These are phyloP conservation scores for Tuberolachnus salignus DNA, from an alignment of 2,888 invertebrate genomes.

Conservation along the genomic window DNA sequence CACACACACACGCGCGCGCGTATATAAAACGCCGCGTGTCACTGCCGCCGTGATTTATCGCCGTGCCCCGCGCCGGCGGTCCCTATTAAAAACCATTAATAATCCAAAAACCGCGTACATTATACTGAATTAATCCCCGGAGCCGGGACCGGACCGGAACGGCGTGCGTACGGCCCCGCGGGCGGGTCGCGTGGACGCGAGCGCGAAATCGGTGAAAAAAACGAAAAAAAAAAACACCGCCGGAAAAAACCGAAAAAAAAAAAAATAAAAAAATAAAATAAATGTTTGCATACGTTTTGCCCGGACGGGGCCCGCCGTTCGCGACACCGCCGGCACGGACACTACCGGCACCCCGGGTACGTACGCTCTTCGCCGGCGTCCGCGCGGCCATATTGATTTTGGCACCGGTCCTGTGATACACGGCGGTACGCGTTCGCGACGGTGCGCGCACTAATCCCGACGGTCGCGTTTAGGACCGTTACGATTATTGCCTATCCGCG, in stretches of 20 bases:
- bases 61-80: conserved; percentile 10
- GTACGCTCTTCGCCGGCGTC: neutral
- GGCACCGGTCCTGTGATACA: neutral
- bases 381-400: conserved; percentile 1
- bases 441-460: no score
- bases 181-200: no score
- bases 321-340: neutral
- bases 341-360: neutral
- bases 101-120: conserved; percentile 52
- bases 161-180: neutral
- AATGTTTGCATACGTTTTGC: conserved; percentile 25
- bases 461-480: no score
- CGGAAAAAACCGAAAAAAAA: no score
- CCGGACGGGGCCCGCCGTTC: no score
- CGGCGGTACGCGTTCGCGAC: no score
- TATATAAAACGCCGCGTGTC: conserved; percentile 50
- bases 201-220: neutral
- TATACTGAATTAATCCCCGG: conserved; percentile 47
- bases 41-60: conserved; percentile 48
- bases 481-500: no score
- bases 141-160: neutral
- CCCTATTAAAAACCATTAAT: conserved; percentile 53
- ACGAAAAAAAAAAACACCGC: no score
- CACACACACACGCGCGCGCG: neutral
- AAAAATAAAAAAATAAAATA: no score